A percentile compares a stretch with the other conserved stretches of the same genome.
Conservation (phyloP, 2,797 vertebrate genomes). For the Anas bahamensis region DNA sequence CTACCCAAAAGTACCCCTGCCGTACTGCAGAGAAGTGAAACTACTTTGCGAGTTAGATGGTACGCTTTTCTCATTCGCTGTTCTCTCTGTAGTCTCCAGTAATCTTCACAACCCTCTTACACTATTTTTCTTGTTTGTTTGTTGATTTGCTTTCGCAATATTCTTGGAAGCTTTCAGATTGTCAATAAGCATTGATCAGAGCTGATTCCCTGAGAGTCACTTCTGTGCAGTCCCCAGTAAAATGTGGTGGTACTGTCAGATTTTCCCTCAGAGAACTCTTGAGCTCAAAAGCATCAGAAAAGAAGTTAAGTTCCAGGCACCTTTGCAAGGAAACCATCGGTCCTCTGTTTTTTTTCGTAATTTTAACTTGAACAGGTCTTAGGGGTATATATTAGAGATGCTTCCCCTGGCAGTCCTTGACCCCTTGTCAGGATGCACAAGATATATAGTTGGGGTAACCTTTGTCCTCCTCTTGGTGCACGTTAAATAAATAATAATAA, state of each 20-base stretch:
- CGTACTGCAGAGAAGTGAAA: not conserved
- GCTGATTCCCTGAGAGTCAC: not conserved
- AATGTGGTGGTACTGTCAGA: not conserved
- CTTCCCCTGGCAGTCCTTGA: not conserved
- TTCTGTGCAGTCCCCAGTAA: not conserved
- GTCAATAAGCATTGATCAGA: not conserved
- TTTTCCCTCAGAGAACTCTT: not conserved
- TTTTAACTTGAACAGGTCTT: not conserved
- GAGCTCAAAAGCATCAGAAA: not conserved
- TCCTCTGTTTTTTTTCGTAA: not conserved
- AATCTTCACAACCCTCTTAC: not conserved
- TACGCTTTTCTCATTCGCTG: not conserved
- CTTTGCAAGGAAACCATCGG: fast-evolving
- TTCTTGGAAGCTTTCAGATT: not conserved
- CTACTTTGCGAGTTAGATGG: not conserved
- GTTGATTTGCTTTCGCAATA: not conserved
- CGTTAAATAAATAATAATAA: not conserved
- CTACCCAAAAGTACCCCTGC: not conserved
- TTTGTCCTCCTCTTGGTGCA: not conserved
- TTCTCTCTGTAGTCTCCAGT: not conserved
- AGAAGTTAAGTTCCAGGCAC: fast-evolving
- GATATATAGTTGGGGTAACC: not conserved
- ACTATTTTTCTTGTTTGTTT: not conserved
- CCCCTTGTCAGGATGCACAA: not conserved
- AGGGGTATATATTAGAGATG: not conserved